Evolutionary conservation across 2,797 vertebrate genomes (phyloP), one percentile per base, ranked within the genome.

Genomic region (Spizella passerina): DNA sequence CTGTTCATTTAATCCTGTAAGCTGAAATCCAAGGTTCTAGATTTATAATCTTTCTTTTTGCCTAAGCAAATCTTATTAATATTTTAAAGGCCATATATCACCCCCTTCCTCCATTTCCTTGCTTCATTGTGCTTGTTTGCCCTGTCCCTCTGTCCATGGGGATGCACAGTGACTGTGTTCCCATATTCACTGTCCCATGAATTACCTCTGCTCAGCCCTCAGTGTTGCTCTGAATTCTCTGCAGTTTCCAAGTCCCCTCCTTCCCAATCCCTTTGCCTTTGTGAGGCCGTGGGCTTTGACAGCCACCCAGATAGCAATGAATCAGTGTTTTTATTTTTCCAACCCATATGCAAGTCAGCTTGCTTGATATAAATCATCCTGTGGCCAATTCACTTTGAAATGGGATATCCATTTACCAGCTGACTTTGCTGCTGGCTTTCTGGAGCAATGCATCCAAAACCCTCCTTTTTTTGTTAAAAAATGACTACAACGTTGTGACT

Each of bases 251-350:
- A 85, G 61, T 92, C 90, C 94, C 86, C 82, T 90, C 84, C 71
- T 91, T 93, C 49, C 93, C 41, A 27, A 46, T 80, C 84, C 65
- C n/a, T 85, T 79, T 96, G 94, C 94, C 92, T 93, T 93, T 84
- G 86, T 79, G 53, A 95, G 87, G 84, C 87, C 57, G 6, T 34
- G 21, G 91, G 89, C 90, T 96, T 64, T 92, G 88, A 96, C 84
- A 95, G 91, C 86, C 94, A 94, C 96, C 82, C 96, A 14, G 65
- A 81, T 96, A 97, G 95, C 86, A 47, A 81, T 97, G 97, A 97
- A 98, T 98, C 97, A 97, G 95, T 75, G n/a, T 94, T 96, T 97
- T 97, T 96, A 97, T 97, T 98, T 97, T 97, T 97, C 86, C 94
- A 95, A 97, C 93, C 95, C 96, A 94, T 96, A 96, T 96, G 96